These are phyloP conservation scores for Acanthopleura granulata DNA, from an alignment of 2,888 invertebrate species.

Conservation along the genomic window DNA sequence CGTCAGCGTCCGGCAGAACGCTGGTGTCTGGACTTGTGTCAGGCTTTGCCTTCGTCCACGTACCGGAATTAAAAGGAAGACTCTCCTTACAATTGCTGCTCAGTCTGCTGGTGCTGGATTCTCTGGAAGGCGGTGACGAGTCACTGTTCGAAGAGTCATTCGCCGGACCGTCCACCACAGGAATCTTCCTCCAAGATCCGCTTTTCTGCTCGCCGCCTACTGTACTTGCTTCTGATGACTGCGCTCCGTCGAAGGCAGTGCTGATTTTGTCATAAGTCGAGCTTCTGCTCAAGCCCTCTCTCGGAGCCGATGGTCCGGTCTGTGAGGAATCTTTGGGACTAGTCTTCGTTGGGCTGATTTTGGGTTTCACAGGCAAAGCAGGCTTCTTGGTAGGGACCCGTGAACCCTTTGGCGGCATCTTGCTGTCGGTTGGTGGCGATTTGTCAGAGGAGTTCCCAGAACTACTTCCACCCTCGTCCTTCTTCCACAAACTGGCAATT, in stretches of 20 bases:
- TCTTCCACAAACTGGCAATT: slow-evolving; percentile 85
- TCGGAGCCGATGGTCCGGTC: slow-evolving; percentile 11
- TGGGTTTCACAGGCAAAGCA: slow-evolving; percentile 15
- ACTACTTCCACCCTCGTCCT: slow-evolving; percentile 69
- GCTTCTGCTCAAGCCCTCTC: slow-evolving; percentile 48
- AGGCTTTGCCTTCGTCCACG: slow-evolving; percentile 53
- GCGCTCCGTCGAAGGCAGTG: slow-evolving; percentile 35
- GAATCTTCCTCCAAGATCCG: background rate
- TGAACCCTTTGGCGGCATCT: slow-evolving; percentile 15
- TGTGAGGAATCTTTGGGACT: slow-evolving; percentile 22
- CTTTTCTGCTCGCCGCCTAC: background rate
- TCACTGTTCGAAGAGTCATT: background rate
- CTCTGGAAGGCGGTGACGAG: background rate
- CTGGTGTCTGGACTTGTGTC: slow-evolving; percentile 40
- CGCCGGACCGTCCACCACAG: background rate
- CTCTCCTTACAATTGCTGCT: background rate
- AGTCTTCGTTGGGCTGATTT: slow-evolving; percentile 25
- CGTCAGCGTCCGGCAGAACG: slow-evolving; percentile 58
- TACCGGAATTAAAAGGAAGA: slow-evolving; percentile 36
- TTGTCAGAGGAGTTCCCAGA: background rate
- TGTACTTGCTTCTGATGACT: background rate
- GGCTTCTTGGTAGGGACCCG: slow-evolving; percentile 15
- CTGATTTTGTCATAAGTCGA: slow-evolving; percentile 68
- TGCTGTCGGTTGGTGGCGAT: slow-evolving; percentile 27
- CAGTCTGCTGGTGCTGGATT: background rate